Evolutionary conservation across 2,888 invertebrate species (phyloP), one percentile per base, ranked within the genome.

Genomic region (Calephelis perditalis): DNA sequence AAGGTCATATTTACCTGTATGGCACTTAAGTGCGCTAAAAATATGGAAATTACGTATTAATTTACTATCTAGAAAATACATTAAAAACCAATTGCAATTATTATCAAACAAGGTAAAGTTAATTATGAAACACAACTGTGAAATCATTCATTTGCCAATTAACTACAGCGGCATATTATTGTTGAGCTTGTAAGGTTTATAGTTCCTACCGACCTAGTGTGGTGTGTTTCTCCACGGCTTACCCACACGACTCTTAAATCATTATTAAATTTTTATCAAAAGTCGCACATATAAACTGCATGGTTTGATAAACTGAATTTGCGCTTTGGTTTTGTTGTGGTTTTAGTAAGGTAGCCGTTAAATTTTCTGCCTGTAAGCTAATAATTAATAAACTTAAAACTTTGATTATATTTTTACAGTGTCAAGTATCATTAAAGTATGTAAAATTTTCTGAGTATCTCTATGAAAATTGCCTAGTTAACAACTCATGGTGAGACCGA

Each of bases 21-120:
- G 76, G 87, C 87, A 87, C 82, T 74, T 81, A 84, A 85, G 88
- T 88, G 87, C 86, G 89, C 88, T 90, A 89, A 82, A 86, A 86
- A 81, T 81, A 74, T 79, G 85, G 81, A 86, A 88, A 88, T 72
- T 43, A 56, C 46, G 63, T 66, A 68, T 70, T 68, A 70, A 75
- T 78, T 76, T 71, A 71, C 69, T 68, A 68, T 68, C 70, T 65
- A 70, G 60, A 63, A 61, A 59, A 52, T 62, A 44, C 66, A 72
- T 71, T 68, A 26, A 71, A 66, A 71, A 73, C 60, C 64, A 72
- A 70, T 63, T 67, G 70, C 57, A 59, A 44, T 47, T 58, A 57
- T 12, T 54, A 36, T 64, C 63, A 68, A 68, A 70, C 67, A 71
- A 66, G 66, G 68, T 67, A 65, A 65, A 66, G 60, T 66, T 67